A percentile compares a stretch with the other conserved stretches of the same genome.
Conservation (phyloP, 2,797 vertebrate species). For the Sebastes cheni region DNA sequence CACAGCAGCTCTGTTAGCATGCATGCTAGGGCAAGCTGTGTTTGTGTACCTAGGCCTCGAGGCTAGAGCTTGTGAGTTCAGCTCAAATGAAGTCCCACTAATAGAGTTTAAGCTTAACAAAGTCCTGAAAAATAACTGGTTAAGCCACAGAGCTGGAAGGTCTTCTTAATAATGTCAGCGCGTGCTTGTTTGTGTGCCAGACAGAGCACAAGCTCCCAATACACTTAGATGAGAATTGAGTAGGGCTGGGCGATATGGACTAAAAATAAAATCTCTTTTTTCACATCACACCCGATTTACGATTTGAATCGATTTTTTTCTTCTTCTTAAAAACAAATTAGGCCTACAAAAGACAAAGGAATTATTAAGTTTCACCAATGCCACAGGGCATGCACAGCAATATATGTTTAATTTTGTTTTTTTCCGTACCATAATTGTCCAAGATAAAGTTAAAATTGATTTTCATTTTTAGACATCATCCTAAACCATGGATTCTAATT, state of each 20-base stretch:
- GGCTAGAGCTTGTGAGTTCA: constrained; percentile 39
- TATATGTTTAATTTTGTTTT: no score
- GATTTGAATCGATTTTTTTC: no score
- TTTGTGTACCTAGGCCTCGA: constrained; percentile 11
- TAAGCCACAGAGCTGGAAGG: constrained; percentile 23
- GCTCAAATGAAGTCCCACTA: constrained; percentile 55
- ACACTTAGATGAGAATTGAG: not conserved
- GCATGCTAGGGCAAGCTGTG: not conserved
- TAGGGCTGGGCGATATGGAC: not conserved
- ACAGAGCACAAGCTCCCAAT: not conserved
- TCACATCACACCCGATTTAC: no score
- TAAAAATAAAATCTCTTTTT: no score
- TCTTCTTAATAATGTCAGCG: constrained; percentile 31
- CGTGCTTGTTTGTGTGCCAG: not conserved
- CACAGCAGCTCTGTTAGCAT: constrained; percentile 4
- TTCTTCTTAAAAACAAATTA: no score
- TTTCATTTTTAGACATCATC: no score
- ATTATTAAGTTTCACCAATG: no score
- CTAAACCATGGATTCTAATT: no score
- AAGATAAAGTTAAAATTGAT: no score
- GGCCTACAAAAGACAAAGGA: no score
- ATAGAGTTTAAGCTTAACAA: constrained; percentile 56
- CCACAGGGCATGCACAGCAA: no score
- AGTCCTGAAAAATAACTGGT: constrained; percentile 38
- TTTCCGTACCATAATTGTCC: no score